Evolutionary conservation across 2,797 vertebrate genomes (phyloP).

Genomic region (Macropus fuliginosus): DNA sequence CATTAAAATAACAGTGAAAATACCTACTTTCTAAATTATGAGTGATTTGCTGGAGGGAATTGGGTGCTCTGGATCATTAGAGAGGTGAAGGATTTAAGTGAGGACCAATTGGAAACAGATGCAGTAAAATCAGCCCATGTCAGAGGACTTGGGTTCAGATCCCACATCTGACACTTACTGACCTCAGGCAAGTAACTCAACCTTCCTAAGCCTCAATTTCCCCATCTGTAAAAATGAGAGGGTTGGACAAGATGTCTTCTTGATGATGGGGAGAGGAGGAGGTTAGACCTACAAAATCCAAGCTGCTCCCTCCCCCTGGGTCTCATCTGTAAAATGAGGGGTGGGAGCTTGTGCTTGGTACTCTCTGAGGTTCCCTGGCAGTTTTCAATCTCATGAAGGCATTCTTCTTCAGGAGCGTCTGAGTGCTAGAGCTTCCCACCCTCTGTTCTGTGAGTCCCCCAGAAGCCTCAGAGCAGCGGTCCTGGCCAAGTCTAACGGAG

Average conservation of each 20-base stretch:
- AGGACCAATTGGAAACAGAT: neutral
- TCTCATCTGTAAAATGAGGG: neutral
- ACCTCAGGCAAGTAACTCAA: neutral
- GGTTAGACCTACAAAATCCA: neutral
- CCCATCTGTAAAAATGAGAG: neutral
- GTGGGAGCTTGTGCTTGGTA: neutral
- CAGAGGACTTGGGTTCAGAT: neutral
- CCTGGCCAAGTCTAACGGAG: neutral
- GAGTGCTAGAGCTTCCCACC: neutral
- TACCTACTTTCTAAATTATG: neutral
- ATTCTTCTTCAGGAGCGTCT: neutral
- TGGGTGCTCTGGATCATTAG: neutral
- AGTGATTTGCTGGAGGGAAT: neutral
- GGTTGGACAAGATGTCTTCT: neutral
- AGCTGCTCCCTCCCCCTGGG: neutral
- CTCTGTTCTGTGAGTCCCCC: neutral
- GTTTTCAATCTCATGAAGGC: neutral
- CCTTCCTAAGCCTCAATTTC: neutral
- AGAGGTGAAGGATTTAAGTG: neutral
- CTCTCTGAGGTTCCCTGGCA: neutral
- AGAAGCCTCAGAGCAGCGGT: neutral
- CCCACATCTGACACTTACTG: neutral
- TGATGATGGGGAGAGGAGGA: neutral
- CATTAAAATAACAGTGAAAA: neutral
- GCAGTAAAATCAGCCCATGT: neutral